Evolutionary conservation across 1,140 invertebrate genomes (phyloP).

Genomic region (Drosophila kohkoa): DNA sequence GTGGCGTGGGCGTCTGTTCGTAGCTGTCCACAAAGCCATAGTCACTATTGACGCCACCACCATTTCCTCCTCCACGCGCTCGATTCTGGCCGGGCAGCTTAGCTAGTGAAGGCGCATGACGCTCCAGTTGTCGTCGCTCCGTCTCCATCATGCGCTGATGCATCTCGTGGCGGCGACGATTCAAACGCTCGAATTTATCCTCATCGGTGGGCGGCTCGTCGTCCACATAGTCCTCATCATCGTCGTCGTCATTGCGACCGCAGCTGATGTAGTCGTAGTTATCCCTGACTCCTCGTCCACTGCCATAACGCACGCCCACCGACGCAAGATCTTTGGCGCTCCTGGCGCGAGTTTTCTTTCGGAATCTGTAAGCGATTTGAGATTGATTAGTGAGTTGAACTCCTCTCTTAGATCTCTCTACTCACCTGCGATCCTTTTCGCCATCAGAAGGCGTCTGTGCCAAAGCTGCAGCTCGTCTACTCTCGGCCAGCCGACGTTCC

Average conservation of each 20-base stretch:
- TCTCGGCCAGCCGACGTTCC: constrained; percentile 85
- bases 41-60: constrained; percentile 58
- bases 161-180: constrained; percentile 80
- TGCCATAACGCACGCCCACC: constrained; percentile 54
- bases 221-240: constrained; percentile 80
- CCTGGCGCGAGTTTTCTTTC: constrained; percentile 76
- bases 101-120: constrained; percentile 58
- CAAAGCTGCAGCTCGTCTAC: constrained; percentile 73
- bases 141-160: constrained; percentile 81
- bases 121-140: constrained; percentile 69
- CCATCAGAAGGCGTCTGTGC: constrained; percentile 84
- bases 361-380: constrained; percentile 62
- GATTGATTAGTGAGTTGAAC: no score
- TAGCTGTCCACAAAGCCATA: constrained; percentile 82
- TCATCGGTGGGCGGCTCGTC: constrained; percentile 80
- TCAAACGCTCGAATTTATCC: constrained; percentile 81
- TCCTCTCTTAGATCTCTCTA: neutral
- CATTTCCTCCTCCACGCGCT: constrained; percentile 39
- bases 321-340: constrained; percentile 69
- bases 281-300: constrained; percentile 61
- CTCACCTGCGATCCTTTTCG: constrained; percentile 81
- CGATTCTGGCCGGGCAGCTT: constrained; percentile 64
- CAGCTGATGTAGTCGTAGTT: constrained; percentile 80
- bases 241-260: constrained; percentile 63
- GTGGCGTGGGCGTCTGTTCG: constrained; percentile 76